Conservation (phyloP, 1,140 invertebrate genomes). For the Ridgeia piscesae region DNA sequence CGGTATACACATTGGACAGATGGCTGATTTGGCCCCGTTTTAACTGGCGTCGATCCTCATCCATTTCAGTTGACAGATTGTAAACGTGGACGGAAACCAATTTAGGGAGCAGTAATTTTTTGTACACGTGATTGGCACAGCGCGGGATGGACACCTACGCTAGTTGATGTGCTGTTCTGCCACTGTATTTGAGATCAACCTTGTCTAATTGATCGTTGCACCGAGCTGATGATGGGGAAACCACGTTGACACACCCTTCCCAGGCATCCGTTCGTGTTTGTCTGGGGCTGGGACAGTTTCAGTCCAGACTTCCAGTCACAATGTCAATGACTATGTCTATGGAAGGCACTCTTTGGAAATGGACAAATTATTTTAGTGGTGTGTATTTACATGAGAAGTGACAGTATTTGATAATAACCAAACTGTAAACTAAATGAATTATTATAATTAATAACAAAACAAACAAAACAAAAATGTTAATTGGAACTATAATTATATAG, state of each 20-base stretch:
- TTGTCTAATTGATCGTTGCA: not conserved
- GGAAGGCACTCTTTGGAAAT: slow-evolving; percentile 78
- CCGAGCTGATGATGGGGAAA: not conserved
- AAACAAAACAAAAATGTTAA: too few relatives aligned
- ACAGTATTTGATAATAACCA: not conserved
- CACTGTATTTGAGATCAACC: not conserved
- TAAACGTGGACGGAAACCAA: slow-evolving; percentile 4
- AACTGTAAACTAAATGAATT: too few relatives aligned
- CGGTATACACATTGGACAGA: not conserved
- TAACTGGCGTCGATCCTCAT: not conserved
- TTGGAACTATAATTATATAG: too few relatives aligned
- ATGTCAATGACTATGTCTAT: slow-evolving; percentile 51
- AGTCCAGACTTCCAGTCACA: not conserved
- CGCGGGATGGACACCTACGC: not conserved
- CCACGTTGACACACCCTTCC: not conserved
- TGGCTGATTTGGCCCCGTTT: not conserved
- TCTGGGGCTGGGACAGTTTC: not conserved
- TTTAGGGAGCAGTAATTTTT: not conserved
- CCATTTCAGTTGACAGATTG: not conserved
- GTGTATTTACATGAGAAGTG: slow-evolving; percentile 32
- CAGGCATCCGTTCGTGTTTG: not conserved
- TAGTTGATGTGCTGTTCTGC: not conserved
- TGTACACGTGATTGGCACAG: not conserved
- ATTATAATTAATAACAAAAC: too few relatives aligned
- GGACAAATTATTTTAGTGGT: slow-evolving; percentile 84